Percentiles rank a stretch among this genome's conserved stretches.
Evolutionary conservation across 2,888 invertebrate genomes (phyloP).

Genomic region (Spatulosminthurus flaviceps): DNA sequence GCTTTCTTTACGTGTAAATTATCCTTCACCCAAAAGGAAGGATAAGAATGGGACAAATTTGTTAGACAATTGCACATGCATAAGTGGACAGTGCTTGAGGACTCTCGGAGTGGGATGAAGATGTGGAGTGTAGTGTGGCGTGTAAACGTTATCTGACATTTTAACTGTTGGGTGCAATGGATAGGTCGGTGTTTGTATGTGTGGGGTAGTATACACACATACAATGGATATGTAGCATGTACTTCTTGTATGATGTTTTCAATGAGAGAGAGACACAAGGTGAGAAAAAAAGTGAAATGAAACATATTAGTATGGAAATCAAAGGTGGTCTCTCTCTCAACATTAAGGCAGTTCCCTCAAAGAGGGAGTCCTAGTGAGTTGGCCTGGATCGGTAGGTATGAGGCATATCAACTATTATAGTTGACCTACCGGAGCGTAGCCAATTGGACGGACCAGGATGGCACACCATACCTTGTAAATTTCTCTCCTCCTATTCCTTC

Average conservation of each 20-base stretch:
- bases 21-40: neutral
- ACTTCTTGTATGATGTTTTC: no score
- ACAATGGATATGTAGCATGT: slow-evolving; percentile 20
- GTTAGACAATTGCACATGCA: slow-evolving; percentile 2
- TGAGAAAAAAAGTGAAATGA: slow-evolving; percentile 48
- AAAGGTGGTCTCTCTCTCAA: slow-evolving; percentile 41
- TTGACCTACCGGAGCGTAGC: slow-evolving; percentile 64
- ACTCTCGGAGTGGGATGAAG: neutral
- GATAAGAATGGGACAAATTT: slow-evolving; percentile 25
- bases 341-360: neutral
- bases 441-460: slow-evolving; percentile 54
- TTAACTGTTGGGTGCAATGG: slow-evolving; percentile 33
- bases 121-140: slow-evolving; percentile 19
- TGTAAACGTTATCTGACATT: slow-evolving; percentile 29
- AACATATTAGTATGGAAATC: slow-evolving; percentile 46
- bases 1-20: slow-evolving; percentile 1
- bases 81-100: neutral
- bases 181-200: neutral
- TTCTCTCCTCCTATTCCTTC: slow-evolving; percentile 34
- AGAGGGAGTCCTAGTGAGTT: neutral
- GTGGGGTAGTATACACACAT: neutral
- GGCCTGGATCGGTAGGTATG: slow-evolving; percentile 29
- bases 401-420: no score
- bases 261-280: slow-evolving; percentile 35
- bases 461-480: slow-evolving; percentile 37